Evolutionary conservation across 1,140 invertebrate genomes (phyloP).

Genomic region (Homarus americanus): DNA sequence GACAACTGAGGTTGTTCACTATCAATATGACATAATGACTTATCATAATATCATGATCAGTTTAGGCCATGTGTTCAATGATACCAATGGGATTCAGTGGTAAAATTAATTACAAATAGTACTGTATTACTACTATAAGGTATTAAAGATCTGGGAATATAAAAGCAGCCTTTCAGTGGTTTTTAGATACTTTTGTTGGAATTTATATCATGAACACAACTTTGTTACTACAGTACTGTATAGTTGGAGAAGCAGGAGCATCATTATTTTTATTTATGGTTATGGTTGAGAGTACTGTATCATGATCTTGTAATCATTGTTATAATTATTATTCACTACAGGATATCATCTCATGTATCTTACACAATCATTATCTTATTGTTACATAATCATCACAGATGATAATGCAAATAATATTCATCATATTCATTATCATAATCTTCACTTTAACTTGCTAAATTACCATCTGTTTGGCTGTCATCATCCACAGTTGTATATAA

Average conservation of each 20-base stretch:
- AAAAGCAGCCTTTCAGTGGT: background rate
- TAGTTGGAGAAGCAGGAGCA: background rate
- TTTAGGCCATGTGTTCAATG: background rate
- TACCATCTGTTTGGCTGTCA: background rate
- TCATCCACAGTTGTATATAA: background rate
- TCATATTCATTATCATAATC: background rate
- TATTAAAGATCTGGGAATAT: background rate
- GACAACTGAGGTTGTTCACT: too few relatives aligned
- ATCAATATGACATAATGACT: too few relatives aligned
- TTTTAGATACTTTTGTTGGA: background rate
- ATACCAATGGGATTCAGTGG: background rate
- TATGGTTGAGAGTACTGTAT: background rate
- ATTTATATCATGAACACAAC: background rate
- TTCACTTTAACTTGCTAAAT: background rate
- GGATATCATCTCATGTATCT: background rate
- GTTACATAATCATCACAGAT: background rate
- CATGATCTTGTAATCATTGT: background rate
- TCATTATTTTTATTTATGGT: background rate
- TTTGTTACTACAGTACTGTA: too few relatives aligned
- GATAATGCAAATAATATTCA: background rate
- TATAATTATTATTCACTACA: conserved; percentile 9
- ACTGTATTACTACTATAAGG: too few relatives aligned
- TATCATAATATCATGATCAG: background rate
- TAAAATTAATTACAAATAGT: background rate
- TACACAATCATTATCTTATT: background rate